Evolutionary conservation across 2,113 vertebrate genomes (phyloP).

Genomic region (Pygoscelis antarcticus): DNA sequence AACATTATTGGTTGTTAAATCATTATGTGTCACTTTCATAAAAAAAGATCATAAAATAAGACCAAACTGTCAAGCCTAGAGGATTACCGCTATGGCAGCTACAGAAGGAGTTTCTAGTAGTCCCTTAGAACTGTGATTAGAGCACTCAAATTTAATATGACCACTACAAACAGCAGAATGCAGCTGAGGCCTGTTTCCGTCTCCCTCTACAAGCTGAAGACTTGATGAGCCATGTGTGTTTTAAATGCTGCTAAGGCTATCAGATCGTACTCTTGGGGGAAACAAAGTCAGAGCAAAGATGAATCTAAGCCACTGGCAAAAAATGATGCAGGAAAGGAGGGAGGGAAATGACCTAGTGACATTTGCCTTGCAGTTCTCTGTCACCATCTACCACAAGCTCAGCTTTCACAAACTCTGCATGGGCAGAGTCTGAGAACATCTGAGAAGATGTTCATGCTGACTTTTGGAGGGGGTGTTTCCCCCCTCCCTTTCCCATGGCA

Average conservation of each 20-base stretch:
- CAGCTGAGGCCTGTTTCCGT: neutral
- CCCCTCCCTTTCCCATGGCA: neutral
- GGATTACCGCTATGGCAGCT: neutral
- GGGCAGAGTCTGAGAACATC: no score
- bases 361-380: neutral
- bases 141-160: neutral
- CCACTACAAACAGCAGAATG: neutral
- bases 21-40: neutral
- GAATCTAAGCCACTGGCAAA: neutral
- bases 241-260: neutral
- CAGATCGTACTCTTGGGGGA: neutral
- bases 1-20: neutral
- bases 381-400: neutral
- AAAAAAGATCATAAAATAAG: neutral
- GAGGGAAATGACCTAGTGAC: neutral
- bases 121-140: neutral
- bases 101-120: neutral
- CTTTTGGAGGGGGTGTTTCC: neutral
- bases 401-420: neutral
- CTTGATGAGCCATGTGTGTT: neutral
- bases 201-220: neutral
- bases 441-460: neutral
- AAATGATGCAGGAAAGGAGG: neutral
- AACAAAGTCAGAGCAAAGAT: neutral
- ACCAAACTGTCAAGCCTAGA: neutral